Evolutionary conservation across 2,888 invertebrate genomes (phyloP), one percentile per base, ranked within the genome.

Genomic region (Andricus curvator): DNA sequence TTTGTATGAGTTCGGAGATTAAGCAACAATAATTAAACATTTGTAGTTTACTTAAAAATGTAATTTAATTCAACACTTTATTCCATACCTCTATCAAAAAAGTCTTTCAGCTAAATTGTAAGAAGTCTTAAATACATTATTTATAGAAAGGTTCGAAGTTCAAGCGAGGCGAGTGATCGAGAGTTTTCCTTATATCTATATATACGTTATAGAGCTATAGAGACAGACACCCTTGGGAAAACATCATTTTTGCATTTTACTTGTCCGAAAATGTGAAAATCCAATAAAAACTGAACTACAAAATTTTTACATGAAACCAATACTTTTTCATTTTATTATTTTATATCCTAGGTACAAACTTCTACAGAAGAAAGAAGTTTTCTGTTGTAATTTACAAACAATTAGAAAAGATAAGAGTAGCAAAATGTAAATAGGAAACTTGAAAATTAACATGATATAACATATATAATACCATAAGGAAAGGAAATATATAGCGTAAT

Each of bases 181-280:
- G 5, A n/a, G n/a, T 8, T 56, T n/a, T 56, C 20, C n/a, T 20
- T n/a, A 8, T 25, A 25, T 25, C 25, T 25, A 25, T 8, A n/a
- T 56, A n/a, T n/a, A 56, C 9, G 1, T 48, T 48, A n/a, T 56
- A 56, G n/a, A 9, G n/a, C 9, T 56, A 56, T 56, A 56, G n/a
- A n/a, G 56, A n/a, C 56, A n/a, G n/a, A 56, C 56, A n/a, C 56
- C 56, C 56, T 56, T 9, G 56, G 56, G n/a, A 56, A 56, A 56
- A 56, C 56, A 56, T 56, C 56, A 56, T n/a, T 56, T 56, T 56
- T n/a, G n/a, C 56, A 56, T 56, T 56, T 56, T n/a, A n/a, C 56
- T 56, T 56, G n/a, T 20, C 56, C 56, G 3, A 56, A 9, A n/a
- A 56, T 9, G 56, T n/a, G n/a, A 6, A n/a, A n/a, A 56, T 56